These are phyloP conservation scores for Steinernema carpocapsae DNA, from an alignment of 2,888 invertebrate species.

Conservation along the genomic window DNA sequence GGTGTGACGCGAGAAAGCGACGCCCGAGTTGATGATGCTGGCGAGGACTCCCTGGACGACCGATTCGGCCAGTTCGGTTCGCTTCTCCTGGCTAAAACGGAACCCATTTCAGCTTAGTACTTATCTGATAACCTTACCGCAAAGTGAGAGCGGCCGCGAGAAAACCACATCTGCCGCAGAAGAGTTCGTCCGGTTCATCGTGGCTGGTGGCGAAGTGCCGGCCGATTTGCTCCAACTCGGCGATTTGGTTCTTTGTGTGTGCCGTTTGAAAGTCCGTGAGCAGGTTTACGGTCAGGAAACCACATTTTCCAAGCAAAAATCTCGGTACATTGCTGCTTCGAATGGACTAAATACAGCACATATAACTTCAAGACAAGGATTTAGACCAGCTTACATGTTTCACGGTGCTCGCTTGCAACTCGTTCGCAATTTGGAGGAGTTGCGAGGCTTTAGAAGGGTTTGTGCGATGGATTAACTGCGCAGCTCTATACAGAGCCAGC, in stretches of 20 bases:
- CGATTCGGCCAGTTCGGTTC: constrained; percentile 61
- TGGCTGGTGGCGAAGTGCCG: background rate
- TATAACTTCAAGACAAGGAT: background rate
- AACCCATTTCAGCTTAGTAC: background rate
- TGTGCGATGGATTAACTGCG: too few species aligned
- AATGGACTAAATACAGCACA: background rate
- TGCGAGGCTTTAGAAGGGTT: too few species aligned
- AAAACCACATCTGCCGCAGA: constrained; percentile 85
- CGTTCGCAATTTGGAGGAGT: background rate
- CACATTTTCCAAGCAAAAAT: background rate
- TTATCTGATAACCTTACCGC: constrained; percentile 35
- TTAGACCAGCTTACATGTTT: background rate
- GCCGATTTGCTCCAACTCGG: background rate
- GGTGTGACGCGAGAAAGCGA: constrained; percentile 77
- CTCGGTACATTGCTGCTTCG: background rate
- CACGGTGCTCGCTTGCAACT: background rate
- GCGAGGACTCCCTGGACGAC: constrained; percentile 77
- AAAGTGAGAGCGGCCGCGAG: constrained; percentile 78
- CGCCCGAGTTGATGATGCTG: constrained; percentile 78
- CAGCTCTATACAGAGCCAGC: background rate
- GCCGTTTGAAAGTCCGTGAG: background rate
- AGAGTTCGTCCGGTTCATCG: constrained; percentile 76
- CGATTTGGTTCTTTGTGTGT: background rate
- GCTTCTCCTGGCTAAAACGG: constrained; percentile 40
- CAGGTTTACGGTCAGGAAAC: constrained; percentile 1